These are phyloP conservation scores for Okapia johnstoni DNA, from an alignment of 2,113 vertebrate genomes.

Conservation along the genomic window DNA sequence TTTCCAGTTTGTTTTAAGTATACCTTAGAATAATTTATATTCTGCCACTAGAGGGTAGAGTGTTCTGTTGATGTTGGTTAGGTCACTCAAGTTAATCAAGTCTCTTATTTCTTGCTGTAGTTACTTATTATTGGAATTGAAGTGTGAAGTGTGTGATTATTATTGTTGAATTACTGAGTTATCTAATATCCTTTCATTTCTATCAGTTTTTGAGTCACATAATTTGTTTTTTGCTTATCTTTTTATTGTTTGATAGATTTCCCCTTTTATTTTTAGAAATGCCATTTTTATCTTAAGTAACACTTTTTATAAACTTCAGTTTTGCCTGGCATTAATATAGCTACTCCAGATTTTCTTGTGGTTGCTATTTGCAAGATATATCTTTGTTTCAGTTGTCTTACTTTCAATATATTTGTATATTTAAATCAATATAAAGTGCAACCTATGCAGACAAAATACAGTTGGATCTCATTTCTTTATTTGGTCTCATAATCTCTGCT, in stretches of 20 bases:
- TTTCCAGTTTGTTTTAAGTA: not conserved
- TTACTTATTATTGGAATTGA: not conserved
- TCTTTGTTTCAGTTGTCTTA: not conserved
- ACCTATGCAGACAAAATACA: not conserved
- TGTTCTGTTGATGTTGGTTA: not conserved
- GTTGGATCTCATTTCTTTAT: not conserved
- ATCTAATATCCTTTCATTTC: not conserved
- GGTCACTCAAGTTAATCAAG: not conserved
- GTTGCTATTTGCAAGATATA: not conserved
- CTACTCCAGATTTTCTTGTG: not conserved
- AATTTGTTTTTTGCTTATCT: not conserved
- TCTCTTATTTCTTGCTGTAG: not conserved
- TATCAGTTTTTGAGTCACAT: not conserved
- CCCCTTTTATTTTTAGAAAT: not conserved
- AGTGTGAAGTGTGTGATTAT: not conserved
- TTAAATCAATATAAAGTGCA: not conserved
- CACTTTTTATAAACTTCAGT: not conserved
- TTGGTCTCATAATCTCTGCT: not conserved
- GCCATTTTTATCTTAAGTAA: not conserved
- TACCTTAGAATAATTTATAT: not conserved
- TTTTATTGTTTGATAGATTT: not conserved
- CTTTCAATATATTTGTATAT: not conserved
- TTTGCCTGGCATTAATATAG: not conserved
- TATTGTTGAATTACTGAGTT: not conserved
- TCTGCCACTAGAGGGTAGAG: not conserved